Conservation (phyloP, 2,113 vertebrate species). For the Cyphomyrus plagiostoma region DNA sequence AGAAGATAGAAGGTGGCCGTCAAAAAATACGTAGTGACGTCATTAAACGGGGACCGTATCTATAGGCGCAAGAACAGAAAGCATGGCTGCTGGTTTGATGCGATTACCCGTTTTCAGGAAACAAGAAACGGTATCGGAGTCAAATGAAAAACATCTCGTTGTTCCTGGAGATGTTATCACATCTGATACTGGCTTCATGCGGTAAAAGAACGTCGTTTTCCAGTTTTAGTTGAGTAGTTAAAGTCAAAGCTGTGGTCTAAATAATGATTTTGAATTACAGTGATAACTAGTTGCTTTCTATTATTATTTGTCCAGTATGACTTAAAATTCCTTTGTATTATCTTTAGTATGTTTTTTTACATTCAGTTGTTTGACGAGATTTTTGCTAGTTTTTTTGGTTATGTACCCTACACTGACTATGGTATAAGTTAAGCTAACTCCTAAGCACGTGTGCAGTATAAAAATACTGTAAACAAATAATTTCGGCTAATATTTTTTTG, state of each 20-base stretch:
- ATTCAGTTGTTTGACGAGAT: not conserved
- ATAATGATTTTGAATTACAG: not conserved
- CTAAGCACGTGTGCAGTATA: not conserved
- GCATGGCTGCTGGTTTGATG: conserved; percentile 85
- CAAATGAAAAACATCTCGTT: conserved; percentile 69
- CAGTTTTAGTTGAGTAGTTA: not conserved
- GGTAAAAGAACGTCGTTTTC: conserved; percentile 41
- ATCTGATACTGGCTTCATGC: conserved; percentile 72
- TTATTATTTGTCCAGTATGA: not conserved
- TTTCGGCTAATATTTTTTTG: not conserved
- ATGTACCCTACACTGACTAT: not conserved
- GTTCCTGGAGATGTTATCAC: conserved; percentile 76
- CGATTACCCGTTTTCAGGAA: conserved; percentile 64
- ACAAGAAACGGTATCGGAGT: conserved; percentile 32
- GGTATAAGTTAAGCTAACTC: not conserved
- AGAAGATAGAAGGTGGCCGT: not conserved
- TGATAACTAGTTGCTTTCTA: not conserved
- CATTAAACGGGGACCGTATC: not conserved
- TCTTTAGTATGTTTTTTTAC: not conserved
- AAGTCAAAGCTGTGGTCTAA: not conserved
- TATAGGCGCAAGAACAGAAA: conserved; percentile 13
- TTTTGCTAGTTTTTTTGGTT: not conserved
- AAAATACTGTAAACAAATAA: not conserved
- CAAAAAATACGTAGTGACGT: not conserved
- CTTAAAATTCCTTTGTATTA: not conserved